Percentiles rank a stretch among this genome's conserved stretches.
These are phyloP conservation scores for Salvelinus alpinus DNA, from an alignment of 2,113 vertebrate species.

Conservation along the genomic window DNA sequence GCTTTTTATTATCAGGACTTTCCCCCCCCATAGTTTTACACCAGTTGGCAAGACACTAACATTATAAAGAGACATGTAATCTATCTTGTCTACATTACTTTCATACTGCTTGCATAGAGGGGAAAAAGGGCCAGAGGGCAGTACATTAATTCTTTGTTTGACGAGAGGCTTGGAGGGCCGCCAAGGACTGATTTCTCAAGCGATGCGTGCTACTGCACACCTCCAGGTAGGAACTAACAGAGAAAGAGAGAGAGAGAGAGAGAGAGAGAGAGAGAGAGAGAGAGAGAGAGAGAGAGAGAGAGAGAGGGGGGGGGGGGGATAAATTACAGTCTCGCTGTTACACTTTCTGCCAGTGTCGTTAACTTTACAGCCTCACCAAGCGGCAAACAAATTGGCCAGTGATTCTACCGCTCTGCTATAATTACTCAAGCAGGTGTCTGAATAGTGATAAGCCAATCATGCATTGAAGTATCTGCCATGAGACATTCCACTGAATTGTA, in stretches of 20 bases:
- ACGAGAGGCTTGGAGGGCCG: constrained; percentile 69
- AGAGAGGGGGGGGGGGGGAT: constrained; percentile 8
- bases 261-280: not conserved
- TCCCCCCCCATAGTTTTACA: constrained; percentile 63
- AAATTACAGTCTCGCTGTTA: constrained; percentile 7
- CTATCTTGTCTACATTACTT: constrained; percentile 76
- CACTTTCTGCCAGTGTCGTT: no score
- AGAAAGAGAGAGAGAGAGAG: constrained; percentile 5
- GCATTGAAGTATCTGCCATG: no score
- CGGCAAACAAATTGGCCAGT: constrained; percentile 5
- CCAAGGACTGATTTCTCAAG: constrained; percentile 75
- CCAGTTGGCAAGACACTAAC: constrained; percentile 78
- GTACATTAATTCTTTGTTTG: constrained; percentile 78
- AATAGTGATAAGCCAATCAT: no score
- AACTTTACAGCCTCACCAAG: constrained; percentile 6
- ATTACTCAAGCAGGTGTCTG: not conserved
- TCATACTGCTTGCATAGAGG: constrained; percentile 70
- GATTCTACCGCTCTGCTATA: not conserved
- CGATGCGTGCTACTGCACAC: constrained; percentile 69
- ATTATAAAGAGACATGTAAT: constrained; percentile 79
- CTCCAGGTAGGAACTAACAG: constrained; percentile 54
- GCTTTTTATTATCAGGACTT: constrained; percentile 37
- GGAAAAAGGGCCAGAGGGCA: constrained; percentile 70
- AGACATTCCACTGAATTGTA: no score
- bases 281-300: not conserved